phyloP scores from a whole-genome alignment of 2,797 vertebrate species.

The Vultur gryphus region DNA sequence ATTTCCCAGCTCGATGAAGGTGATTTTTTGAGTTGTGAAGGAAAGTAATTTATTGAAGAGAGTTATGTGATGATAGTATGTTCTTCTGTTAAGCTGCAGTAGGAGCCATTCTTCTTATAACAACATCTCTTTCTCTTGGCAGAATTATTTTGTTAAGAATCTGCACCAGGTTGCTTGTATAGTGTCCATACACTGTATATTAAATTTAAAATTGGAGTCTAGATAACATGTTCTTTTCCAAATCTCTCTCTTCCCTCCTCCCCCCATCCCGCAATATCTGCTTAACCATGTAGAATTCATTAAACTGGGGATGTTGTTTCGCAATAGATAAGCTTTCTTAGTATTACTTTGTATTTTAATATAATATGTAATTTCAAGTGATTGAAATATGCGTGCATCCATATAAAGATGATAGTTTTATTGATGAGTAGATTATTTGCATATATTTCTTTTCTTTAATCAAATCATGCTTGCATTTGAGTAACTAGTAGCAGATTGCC shows the following conservation, averaged over 20 bases:
- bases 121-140: not conserved
- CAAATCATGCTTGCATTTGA: not conserved
- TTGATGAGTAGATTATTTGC: not conserved
- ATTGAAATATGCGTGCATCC: not conserved
- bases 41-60: not conserved
- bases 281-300: not conserved
- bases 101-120: not conserved
- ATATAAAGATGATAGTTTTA: not conserved
- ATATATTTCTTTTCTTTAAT: slow-evolving; percentile 5
- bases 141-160: not conserved
- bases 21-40: not conserved
- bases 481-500: slow-evolving; percentile 19
- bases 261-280: rapidly evolving
- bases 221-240: not conserved
- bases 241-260: not conserved
- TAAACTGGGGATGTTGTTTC: not conserved
- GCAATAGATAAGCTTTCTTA: not conserved
- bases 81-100: not conserved
- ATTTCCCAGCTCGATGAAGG: not conserved
- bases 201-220: not conserved
- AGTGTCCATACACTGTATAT: not conserved
- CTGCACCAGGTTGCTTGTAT: not conserved
- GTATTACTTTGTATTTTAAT: not conserved
- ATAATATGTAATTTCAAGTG: not conserved
- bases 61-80: not conserved